Conservation (phyloP, 2,113 vertebrate species). For the Menidia beryllina region DNA sequence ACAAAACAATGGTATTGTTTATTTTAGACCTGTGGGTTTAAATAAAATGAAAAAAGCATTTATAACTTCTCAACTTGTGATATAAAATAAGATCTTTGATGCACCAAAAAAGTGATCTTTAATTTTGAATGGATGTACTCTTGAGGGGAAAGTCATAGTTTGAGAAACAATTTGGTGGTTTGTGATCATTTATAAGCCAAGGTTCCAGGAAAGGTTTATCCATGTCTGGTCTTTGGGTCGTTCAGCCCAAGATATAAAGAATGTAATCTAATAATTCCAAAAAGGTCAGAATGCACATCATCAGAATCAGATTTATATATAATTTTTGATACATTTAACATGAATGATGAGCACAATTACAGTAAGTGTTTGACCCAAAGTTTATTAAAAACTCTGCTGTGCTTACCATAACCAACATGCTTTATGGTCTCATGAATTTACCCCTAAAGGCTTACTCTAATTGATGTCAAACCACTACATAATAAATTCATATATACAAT, state of each 20-base stretch:
- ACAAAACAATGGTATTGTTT: too few relatives aligned
- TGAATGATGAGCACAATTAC: slow-evolving; percentile 44
- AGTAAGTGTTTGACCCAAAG: slow-evolving; percentile 30
- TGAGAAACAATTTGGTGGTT: too few relatives aligned
- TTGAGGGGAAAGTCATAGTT: too few relatives aligned
- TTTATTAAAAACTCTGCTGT: slow-evolving; percentile 19
- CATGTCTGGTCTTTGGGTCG: neutral
- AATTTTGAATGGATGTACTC: too few relatives aligned
- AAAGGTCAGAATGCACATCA: slow-evolving; percentile 16
- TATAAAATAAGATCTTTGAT: too few relatives aligned
- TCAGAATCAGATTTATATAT: slow-evolving; percentile 12
- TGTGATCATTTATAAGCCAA: too few relatives aligned
- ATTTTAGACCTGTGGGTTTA: too few relatives aligned
- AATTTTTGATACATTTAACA: slow-evolving; percentile 16
- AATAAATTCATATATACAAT: neutral
- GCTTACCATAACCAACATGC: slow-evolving; percentile 1
- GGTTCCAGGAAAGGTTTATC: too few relatives aligned
- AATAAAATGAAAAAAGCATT: too few relatives aligned
- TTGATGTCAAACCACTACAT: neutral
- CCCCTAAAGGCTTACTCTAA: slow-evolving; percentile 18
- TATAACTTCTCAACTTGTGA: too few relatives aligned
- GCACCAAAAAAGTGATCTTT: too few relatives aligned
- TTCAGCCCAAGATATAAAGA: neutral
- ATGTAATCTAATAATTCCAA: slow-evolving; percentile 25
- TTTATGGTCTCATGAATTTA: neutral